A percentile compares a stretch with the other conserved stretches of the same genome.
Evolutionary conservation across 2,113 vertebrate species (phyloP).

Genomic region (Pseudolaguvia tuberculata): DNA sequence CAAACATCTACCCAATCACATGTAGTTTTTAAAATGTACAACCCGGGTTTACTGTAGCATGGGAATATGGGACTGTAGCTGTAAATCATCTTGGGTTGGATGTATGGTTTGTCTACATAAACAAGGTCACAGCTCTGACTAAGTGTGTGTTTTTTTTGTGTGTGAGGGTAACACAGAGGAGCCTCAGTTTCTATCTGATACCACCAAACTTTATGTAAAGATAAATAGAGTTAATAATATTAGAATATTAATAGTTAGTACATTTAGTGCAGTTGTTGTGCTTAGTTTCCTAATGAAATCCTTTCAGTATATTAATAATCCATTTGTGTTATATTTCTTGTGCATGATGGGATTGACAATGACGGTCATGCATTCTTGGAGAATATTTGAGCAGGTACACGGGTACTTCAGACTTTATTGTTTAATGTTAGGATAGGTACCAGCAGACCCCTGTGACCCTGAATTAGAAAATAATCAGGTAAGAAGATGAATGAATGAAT

Average conservation of each 20-base stretch:
- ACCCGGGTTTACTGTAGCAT: background rate
- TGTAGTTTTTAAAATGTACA: background rate
- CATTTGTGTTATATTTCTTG: background rate
- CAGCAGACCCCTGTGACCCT: too few relatives aligned
- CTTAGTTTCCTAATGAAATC: background rate
- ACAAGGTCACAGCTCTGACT: slow-evolving; percentile 1
- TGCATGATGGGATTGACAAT: too few relatives aligned
- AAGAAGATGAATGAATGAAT: too few relatives aligned
- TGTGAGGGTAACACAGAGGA: background rate
- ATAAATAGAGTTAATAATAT: too few relatives aligned
- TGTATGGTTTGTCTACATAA: background rate
- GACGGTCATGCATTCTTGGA: background rate
- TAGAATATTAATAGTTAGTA: too few relatives aligned
- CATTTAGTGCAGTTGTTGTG: background rate
- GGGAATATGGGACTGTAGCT: background rate
- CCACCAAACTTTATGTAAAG: background rate
- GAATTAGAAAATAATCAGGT: too few relatives aligned
- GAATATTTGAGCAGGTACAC: background rate
- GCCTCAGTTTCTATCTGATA: background rate
- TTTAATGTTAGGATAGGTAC: too few relatives aligned
- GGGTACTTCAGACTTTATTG: background rate
- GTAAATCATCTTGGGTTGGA: background rate
- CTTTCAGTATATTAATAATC: background rate
- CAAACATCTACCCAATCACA: background rate
- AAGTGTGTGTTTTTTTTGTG: too few relatives aligned